Evolutionary conservation across 2,888 invertebrate genomes (phyloP), one percentile per base, ranked within the genome.

Genomic region (Papilio elwesi): DNA sequence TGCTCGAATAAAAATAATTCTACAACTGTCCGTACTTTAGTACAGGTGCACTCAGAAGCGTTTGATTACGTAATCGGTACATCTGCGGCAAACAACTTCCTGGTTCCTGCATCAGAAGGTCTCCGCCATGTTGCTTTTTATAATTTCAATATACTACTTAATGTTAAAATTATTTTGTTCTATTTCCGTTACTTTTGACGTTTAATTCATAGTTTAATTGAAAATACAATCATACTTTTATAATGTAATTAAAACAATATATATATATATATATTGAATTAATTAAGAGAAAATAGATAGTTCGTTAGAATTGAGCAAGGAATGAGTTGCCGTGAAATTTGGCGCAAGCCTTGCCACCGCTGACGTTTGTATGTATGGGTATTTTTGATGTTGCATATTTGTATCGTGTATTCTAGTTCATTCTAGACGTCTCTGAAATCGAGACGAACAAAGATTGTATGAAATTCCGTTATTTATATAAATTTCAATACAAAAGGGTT

Each of bases 321-420:
- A 59, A 38, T 59, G n/a, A 9, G 38, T 38, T 59, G 38, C 57
- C 57, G 57, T 38, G 38, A 59, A 36, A 26, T 26, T 1, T 57
- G 36, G 57, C 57, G 13, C 38, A 57, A 55, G 57, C n/a, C 26
- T 57, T 26, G 16, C 15, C 59, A 15, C 26, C 68, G 16, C 15
- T 67, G 55, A 67, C 67, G 67, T 67, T 26, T 26, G 26, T 47
- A 43, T 26, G 26, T 47, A 43, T 67, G 48, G 55, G 43, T 67
- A 67, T 53, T 53, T 52, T 49, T n/a, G 66, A n/a, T 36, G 53
- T 47, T 47, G 53, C 53, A 38, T 36, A 67, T 15, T 57, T 57
- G 26, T 36, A 13, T 2, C 36, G 36, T 57, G 12, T 26, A 26
- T 36, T 7, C 36, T 15, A 57, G 67, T 15, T 16, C 67, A 38